Evolutionary conservation across 2,113 vertebrate species (phyloP).

Genomic region (Verasper variegatus): DNA sequence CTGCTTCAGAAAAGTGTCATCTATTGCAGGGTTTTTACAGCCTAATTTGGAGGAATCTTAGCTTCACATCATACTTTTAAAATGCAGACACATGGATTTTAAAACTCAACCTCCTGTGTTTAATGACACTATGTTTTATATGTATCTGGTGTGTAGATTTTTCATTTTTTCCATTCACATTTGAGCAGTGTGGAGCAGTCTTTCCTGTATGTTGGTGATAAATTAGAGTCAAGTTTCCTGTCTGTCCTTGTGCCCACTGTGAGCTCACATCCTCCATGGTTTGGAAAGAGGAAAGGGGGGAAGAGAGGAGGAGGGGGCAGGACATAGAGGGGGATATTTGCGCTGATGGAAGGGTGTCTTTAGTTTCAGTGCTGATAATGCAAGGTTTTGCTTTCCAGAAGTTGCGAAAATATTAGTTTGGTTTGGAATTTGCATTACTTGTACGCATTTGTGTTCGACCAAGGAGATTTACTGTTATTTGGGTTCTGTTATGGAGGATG

Average conservation of each 20-base stretch:
- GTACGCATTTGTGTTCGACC: no score
- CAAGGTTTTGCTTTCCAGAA: not conserved
- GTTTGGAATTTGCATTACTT: not conserved
- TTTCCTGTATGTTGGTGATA: conserved; percentile 56
- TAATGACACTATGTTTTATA: not conserved
- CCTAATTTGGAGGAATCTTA: not conserved
- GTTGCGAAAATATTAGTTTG: not conserved
- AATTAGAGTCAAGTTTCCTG: conserved; percentile 54
- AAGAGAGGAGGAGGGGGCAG: not conserved
- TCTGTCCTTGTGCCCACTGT: conserved; percentile 51
- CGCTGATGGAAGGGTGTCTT: conserved; percentile 4
- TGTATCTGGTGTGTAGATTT: conserved; percentile 18
- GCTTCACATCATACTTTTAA: not conserved
- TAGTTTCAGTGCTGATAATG: not conserved
- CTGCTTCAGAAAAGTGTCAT: not conserved
- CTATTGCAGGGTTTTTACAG: not conserved
- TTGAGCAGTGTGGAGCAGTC: conserved; percentile 25
- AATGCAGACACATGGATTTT: not conserved
- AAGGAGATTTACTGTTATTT: not conserved
- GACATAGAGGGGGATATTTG: conserved; percentile 1
- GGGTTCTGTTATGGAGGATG: not conserved
- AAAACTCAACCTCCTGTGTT: not conserved
- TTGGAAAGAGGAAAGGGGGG: conserved; percentile 29
- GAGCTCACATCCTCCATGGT: conserved; percentile 57
- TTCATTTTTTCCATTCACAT: conserved; percentile 26